These are phyloP conservation scores for Drosophila melanica DNA, from an alignment of 1,140 invertebrate species.

Conservation along the genomic window DNA sequence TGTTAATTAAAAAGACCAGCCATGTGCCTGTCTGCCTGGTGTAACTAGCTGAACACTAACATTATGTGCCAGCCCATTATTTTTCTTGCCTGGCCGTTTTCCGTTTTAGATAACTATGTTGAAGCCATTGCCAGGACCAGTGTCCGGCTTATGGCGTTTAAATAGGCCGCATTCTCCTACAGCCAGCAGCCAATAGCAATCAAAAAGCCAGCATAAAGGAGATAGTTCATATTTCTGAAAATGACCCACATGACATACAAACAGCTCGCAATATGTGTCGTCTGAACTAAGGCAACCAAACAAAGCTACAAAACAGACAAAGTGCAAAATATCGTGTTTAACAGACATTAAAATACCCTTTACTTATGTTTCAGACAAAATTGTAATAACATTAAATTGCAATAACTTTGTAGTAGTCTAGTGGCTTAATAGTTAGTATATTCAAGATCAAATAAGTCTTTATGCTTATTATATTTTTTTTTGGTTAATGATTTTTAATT, in stretches of 20 bases:
- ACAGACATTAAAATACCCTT: not conserved
- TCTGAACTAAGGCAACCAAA: not conserved
- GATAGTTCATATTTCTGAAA: constrained; percentile 53
- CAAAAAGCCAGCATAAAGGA: constrained; percentile 45
- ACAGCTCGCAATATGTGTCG: constrained; percentile 8
- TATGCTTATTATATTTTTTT: too few relatives aligned
- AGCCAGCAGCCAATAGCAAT: constrained; percentile 42
- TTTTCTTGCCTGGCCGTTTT: constrained; percentile 20
- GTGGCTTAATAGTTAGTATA: too few relatives aligned
- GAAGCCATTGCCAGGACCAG: constrained; percentile 11
- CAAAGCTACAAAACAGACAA: constrained; percentile 5
- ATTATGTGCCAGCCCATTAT: constrained; percentile 52
- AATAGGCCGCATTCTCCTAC: constrained; percentile 48
- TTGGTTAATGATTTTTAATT: too few relatives aligned
- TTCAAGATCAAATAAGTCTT: too few relatives aligned
- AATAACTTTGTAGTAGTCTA: too few relatives aligned
- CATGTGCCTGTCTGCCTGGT: constrained; percentile 2
- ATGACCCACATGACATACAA: constrained; percentile 55
- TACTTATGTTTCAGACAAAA: too few relatives aligned
- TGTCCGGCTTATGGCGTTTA: constrained; percentile 54
- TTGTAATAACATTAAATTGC: too few relatives aligned
- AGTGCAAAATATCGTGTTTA: not conserved
- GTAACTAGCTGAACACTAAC: constrained; percentile 3
- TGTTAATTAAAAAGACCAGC: constrained; percentile 70
- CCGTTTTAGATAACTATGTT: constrained; percentile 38